Percentiles rank a stretch among this genome's conserved stretches.
Conservation (phyloP, 2,113 vertebrate species). For the Opisthocomus hoazin region DNA sequence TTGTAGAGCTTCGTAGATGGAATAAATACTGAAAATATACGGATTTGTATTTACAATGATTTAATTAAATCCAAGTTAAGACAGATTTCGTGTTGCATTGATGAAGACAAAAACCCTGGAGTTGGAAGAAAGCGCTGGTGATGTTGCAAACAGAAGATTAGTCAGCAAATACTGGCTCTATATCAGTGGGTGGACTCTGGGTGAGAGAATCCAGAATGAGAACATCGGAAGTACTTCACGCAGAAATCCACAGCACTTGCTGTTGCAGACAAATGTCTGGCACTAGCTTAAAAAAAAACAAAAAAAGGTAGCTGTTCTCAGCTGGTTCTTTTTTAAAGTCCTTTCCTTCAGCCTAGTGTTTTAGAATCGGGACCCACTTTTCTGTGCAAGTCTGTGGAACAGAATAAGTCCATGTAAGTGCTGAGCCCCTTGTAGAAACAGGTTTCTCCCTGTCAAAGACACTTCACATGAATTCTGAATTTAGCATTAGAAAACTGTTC, state of each 20-base stretch:
- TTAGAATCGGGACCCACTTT: not conserved
- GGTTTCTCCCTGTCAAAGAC: not conserved
- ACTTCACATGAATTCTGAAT: not conserved
- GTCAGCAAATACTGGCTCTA: not conserved
- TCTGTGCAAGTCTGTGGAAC: not conserved
- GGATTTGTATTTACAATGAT: not conserved
- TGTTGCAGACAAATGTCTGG: not conserved
- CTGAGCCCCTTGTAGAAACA: not conserved
- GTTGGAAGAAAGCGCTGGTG: not conserved
- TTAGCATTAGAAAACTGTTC: not conserved
- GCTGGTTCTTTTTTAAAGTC: not conserved
- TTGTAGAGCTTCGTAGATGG: not conserved
- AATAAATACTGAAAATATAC: not conserved
- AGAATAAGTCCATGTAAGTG: not conserved
- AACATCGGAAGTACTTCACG: not conserved
- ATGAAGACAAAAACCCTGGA: not conserved
- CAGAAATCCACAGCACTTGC: not conserved
- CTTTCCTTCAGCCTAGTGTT: not conserved
- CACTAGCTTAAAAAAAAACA: not conserved
- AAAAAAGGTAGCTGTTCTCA: not conserved
- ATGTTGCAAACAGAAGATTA: not conserved
- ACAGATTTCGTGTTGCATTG: not conserved
- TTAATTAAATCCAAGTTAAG: not conserved
- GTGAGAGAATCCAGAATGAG: not conserved
- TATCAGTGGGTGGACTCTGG: not conserved